These are phyloP conservation scores for Sitophilus oryzae DNA, from an alignment of 1,140 invertebrate genomes.

Conservation along the genomic window DNA sequence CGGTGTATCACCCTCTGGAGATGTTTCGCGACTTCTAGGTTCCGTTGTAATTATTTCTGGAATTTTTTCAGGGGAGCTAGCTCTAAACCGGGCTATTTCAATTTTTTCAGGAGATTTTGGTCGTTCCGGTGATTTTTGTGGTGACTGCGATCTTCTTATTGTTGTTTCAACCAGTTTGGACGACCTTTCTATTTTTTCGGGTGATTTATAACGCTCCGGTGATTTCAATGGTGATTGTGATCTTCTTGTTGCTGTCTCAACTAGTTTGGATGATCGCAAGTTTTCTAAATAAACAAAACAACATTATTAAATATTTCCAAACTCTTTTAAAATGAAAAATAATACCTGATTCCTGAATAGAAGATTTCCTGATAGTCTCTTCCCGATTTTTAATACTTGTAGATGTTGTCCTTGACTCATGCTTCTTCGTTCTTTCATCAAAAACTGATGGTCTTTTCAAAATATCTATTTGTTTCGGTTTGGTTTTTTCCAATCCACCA, in stretches of 20 bases:
- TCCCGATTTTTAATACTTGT: conserved; percentile 2
- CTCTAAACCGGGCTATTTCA: conserved; percentile 14
- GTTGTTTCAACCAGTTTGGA: conserved; percentile 21
- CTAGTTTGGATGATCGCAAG: too few species aligned
- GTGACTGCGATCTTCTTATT: conserved; percentile 21
- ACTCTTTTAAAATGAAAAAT: too few species aligned
- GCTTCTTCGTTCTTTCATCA: conserved; percentile 25
- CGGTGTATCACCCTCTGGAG: conserved; percentile 34
- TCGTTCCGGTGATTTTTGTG: conserved; percentile 18
- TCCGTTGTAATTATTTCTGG: conserved; percentile 9
- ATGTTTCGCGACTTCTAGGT: conserved; percentile 9
- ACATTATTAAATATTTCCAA: too few species aligned
- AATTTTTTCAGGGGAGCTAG: conserved; percentile 16
- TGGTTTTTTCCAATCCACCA: conserved; percentile 41
- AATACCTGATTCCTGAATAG: too few species aligned
- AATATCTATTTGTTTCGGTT: conserved; percentile 45
- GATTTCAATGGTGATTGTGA: too few species aligned
- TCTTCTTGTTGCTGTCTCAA: too few species aligned
- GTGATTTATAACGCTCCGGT: too few species aligned
- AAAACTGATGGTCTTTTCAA: conserved; percentile 47
- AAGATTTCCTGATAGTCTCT: conserved; percentile 1
- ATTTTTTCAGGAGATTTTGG: conserved; percentile 13
- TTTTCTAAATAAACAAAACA: too few species aligned
- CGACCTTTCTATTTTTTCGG: too few species aligned
- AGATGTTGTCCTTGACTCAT: not conserved